These are phyloP conservation scores for Phyllopteryx taeniolatus DNA, from an alignment of 2,113 vertebrate genomes.

Conservation along the genomic window DNA sequence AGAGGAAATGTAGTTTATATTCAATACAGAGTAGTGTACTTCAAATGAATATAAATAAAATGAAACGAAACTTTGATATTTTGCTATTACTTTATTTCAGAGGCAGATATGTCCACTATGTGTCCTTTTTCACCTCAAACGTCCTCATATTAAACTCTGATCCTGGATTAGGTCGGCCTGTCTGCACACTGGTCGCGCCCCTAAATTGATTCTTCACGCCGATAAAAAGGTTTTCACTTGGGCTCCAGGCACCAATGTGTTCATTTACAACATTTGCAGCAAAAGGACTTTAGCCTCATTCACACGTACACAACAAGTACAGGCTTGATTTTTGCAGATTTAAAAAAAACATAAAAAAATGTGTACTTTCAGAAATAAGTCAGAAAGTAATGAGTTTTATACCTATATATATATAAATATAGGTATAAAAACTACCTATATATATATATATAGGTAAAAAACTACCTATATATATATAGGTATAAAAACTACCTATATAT, in stretches of 20 bases:
- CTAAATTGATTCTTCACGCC: conserved; percentile 12
- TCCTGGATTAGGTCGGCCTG: conserved; percentile 19
- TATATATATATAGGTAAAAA: no score
- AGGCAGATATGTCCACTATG: background rate
- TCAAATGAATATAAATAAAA: no score
- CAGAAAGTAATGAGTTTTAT: no score
- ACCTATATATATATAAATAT: no score
- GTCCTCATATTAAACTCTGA: conserved; percentile 24
- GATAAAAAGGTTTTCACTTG: conserved; percentile 7
- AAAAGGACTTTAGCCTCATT: conserved; percentile 2
- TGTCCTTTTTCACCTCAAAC: background rate
- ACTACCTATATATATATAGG: no score
- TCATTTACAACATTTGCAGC: background rate
- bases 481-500: no score
- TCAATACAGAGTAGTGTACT: background rate
- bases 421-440: no score
- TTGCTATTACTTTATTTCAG: background rate
- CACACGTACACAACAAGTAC: background rate
- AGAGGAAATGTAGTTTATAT: background rate
- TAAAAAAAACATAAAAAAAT: background rate
- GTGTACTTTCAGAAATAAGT: no score
- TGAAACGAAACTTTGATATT: background rate
- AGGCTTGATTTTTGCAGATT: background rate
- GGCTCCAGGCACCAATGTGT: conserved; percentile 17
- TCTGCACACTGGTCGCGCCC: background rate